Evolutionary conservation across 2,888 invertebrate genomes (phyloP), one percentile per base, ranked within the genome.

Genomic region (Drosophila nr. perissopoda): DNA sequence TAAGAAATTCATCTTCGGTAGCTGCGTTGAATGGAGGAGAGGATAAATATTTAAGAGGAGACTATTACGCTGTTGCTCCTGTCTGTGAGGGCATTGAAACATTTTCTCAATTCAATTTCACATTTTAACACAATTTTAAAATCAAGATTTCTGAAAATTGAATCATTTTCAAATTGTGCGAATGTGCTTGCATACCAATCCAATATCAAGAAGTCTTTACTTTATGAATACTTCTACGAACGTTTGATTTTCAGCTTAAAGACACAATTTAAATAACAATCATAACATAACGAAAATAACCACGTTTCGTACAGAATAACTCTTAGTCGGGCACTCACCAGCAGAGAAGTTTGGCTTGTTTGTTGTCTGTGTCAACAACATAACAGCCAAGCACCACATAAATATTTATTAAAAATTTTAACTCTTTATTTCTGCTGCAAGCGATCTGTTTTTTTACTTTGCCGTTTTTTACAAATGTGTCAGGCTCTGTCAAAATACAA

Each of bases 371-470:
- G 56, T n/a, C 21, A 62, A 59, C 57, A 70, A 71, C 54, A 64
- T 48, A 34, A 64, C 51, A n/a, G 51, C 8, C 27, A 36, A 49
- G 61, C 61, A 59, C 36, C 60, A 34, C 67, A 85, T 85, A 80
- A 74, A 86, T 88, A 80, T 84, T 83, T 89, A 87, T 87, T 69
- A 69, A 66, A 69, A 72, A 73, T 69, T 80, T 76, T 54, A 52
- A 59, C 65, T 25, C 40, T 57, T 36, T 31, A 21, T 49, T n/a
- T 49, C 16, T 49, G 57, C 7, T 3, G 48, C 29, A 31, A 18
- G 5, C n/a, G 29, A 0, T 10, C 42, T 53, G 29, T 7, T 40
- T 36, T 48, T 53, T 21, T 21, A 42, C 21, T 7, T 21, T 42
- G 21, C 18, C 31, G 1, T 38, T n/a, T 51, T 33, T 59, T 36